phyloP scores from a whole-genome alignment of 2,888 invertebrate species.

The Diogma glabrata region DNA sequence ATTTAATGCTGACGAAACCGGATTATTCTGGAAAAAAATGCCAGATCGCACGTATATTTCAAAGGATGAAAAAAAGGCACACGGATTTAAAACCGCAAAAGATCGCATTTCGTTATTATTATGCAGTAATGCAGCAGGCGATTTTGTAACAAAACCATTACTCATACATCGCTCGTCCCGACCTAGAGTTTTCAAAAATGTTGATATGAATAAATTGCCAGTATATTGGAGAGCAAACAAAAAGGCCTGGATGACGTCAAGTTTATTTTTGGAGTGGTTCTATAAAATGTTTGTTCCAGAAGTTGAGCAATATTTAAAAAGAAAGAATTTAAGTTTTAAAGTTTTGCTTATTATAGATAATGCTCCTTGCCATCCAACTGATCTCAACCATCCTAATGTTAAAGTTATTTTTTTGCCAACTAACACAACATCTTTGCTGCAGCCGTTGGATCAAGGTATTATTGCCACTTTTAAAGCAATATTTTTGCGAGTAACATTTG shows the following conservation, averaged over 20 bases:
- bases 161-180: not conserved
- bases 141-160: slow-evolving; percentile 5
- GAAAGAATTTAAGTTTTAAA: not conserved
- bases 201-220: slow-evolving; percentile 7
- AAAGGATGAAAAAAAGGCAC: not conserved
- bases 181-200: slow-evolving; percentile 7
- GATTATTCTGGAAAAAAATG: slow-evolving; percentile 3
- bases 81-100: too few relatives aligned
- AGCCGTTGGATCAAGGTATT: not conserved
- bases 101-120: too few relatives aligned
- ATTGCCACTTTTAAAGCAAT: not conserved
- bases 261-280: not conserved
- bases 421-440: not conserved
- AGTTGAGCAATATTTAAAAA: not conserved
- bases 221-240: slow-evolving; percentile 2
- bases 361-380: not conserved
- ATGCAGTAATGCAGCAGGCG: not conserved
- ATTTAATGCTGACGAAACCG: slow-evolving; percentile 3
- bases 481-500: not conserved
- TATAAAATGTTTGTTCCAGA: not conserved
- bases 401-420: not conserved
- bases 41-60: too few relatives aligned
- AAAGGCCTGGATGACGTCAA: slow-evolving; percentile 3
- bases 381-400: not conserved
- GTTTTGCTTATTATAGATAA: slow-evolving; percentile 5